Evolutionary conservation across 2,888 invertebrate genomes (phyloP), one percentile per base, ranked within the genome.

Genomic region (Eurois occulta): DNA sequence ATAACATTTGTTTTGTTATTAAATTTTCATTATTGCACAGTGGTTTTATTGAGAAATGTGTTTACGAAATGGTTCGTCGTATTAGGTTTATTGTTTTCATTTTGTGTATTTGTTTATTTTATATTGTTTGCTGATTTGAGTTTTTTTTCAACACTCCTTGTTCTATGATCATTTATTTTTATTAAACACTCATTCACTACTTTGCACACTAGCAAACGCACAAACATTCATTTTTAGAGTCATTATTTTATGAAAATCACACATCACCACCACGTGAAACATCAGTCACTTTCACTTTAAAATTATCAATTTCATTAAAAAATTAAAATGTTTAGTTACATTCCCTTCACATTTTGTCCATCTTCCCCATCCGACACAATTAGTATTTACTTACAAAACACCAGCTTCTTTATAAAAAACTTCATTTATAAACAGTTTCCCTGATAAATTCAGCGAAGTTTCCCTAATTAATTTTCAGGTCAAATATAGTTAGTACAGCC

Each of bases 401-500:
- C 41, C 28, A 81, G 52, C 76, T 79, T 67, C 28, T 75, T 70
- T 81, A 74, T 58, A 52, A 58, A 58, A 81, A 86, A 77, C 75
- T 86, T 77, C 55, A 83, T 83, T 82, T 85, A 77, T 74, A 73
- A 86, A 81, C 80, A 83, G 60, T 83, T 87, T 81, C 76, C 32
- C 38, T 77, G 67, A 64, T 79, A 86, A 84, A 86, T 81, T 82
- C 75, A 82, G 81, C 74, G 46, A 69, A 83, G 84, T 78, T 65
- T 81, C 82, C 73, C 80, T 87, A 89, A 90, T 90, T 90, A 90
- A 90, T 89, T 90, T 88, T 86, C 83, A 87, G 87, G 90, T 90
- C 91, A 91, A 91, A 90, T 91, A 90, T 90, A 90, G 90, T 91
- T 90, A 82, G 88, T 83, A 86, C 85, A 83, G 87, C 85, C 83